Evolutionary conservation across 2,888 invertebrate species (phyloP), one percentile per base, ranked within the genome.

Genomic region (Agrochola lota): DNA sequence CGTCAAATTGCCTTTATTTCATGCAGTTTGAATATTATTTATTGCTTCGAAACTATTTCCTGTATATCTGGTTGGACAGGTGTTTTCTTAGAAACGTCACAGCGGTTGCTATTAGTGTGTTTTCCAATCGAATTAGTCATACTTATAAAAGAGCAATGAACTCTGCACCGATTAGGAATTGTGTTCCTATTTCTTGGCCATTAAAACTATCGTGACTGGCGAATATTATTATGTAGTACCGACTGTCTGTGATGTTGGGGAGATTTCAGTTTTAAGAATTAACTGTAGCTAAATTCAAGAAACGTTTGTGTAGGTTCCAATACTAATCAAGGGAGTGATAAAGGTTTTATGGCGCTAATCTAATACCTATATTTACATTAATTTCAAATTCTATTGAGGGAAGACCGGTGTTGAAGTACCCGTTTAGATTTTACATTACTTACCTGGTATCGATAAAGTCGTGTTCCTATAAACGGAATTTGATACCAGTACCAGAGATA

Each of bases 111-210:
- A 87, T 90, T 90, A 87, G 87, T 87, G 83, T 87, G 83, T 85
- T 90, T 89, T 89, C 84, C 87, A 85, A 85, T 78, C 68, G 87
- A 87, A 92, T 94, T 94, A 94, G 93, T 94, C 94, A 94, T 89
- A 88, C 89, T 85, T 88, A 90, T 91, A 88, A 93, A 85, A 88
- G 92, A 88, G 88, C 92, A 90, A 88, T 90, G 92, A 93, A 92
- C 92, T 85, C 77, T 76, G 72, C 80, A 79, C 75, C 85, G 83
- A 87, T 90, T 87, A 81, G 71, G 82, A 81, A 71, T 81, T 81
- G 66, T 78, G 74, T 82, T 85, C 68, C 64, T 85, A 80, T 87
- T 86, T 75, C 78, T 78, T 85, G 80, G 72, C 77, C 73, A 84
- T 85, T 86, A 83, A 87, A 86, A 87, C 85, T 82, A 86, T 89